Conservation (phyloP, 2,113 vertebrate genomes). For the Centropus bengalensis region DNA sequence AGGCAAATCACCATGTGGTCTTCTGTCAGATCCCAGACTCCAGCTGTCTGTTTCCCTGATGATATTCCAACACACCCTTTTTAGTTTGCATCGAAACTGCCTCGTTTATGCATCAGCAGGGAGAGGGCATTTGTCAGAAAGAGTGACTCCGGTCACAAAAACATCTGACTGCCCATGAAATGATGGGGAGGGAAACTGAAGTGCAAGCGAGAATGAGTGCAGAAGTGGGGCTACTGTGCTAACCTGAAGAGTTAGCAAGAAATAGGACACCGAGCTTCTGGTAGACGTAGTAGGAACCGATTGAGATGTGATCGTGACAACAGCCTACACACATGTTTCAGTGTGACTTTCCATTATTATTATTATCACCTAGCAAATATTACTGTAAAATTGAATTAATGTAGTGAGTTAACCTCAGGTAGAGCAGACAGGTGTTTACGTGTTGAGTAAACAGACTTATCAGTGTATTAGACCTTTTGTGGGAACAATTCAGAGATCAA, state of each 20-base stretch:
- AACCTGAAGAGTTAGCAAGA: background rate
- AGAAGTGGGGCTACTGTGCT: background rate
- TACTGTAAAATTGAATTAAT: background rate
- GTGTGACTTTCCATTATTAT: background rate
- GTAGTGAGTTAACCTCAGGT: background rate
- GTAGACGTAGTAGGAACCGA: background rate
- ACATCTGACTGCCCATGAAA: background rate
- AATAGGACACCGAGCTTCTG: background rate
- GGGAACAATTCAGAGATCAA: background rate
- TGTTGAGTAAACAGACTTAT: constrained; percentile 13
- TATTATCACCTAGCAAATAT: background rate
- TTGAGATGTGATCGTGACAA: background rate
- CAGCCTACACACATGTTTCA: background rate
- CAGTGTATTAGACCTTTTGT: background rate
- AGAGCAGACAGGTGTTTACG: background rate
- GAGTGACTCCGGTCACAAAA: background rate
- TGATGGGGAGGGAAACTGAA: background rate
- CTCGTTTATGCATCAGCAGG: background rate
- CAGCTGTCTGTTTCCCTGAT: constrained; percentile 24
- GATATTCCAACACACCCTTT: background rate
- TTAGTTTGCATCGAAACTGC: background rate
- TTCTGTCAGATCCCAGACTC: constrained; percentile 13
- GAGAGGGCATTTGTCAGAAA: background rate
- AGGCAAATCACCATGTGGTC: constrained; percentile 14
- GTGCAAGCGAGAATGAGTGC: background rate